Evolutionary conservation across 2,113 vertebrate genomes (phyloP), one percentile per base, ranked within the genome.

Genomic region (Eretmochelys imbricata): DNA sequence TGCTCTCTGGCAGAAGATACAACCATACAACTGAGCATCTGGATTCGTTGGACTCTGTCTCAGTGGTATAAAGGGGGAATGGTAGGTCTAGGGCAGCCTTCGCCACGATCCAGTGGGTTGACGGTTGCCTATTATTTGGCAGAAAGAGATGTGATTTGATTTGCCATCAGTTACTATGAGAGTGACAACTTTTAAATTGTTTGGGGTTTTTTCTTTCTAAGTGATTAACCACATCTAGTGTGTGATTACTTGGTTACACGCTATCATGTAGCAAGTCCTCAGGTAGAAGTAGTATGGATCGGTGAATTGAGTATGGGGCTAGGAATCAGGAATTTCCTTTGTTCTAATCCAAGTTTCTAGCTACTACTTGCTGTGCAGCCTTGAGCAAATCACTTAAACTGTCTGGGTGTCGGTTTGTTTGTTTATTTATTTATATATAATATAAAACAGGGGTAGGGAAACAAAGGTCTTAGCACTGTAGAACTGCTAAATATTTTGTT

Each of bases 131-230:
- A 27, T 53, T 53, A 53, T 57, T 27, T 57, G 55, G 55, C 24
- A 53, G 86, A 48, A 78, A 80, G n/a, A 3, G 82, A 8, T 46
- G 90, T 29, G 55, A 51, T 89, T 96, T 89, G 82, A 24, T 69
- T 53, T 5, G 54, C 16, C 87, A 25, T n/a, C 24, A 55, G 80
- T 85, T 91, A 75, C 88, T 91, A 5, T 16, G n/a, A 48, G 82
- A 90, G 53, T 85, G 85, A 57, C 87, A 87, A 35, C 48, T 55
- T 46, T 10, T n/a, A 81, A 95, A 25, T 35, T 5, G 20, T 46
- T 22, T 13, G 22, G 38, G 72, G 3, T 76, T 46, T 24, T 54
- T 94, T 54, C 50, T 94, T 87, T 65, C n/a, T 4, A 57, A 76
- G 59, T 27, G 29, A 82, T 81, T 84, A 87, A 55, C 8, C 11